Conservation (phyloP, 2,888 invertebrate species). For the Apotomis betuletana region DNA sequence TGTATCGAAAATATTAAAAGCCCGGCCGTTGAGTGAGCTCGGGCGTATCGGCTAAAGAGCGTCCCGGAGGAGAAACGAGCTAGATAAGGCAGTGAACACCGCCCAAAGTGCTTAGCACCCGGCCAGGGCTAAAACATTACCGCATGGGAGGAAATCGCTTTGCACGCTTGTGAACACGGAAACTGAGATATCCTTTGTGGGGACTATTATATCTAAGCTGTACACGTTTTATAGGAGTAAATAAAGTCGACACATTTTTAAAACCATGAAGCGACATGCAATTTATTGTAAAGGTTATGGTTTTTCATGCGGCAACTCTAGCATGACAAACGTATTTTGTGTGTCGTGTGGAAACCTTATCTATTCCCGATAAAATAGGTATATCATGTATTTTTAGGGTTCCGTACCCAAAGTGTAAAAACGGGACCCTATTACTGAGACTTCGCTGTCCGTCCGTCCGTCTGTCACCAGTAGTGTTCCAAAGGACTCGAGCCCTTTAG, state of each 20-base stretch:
- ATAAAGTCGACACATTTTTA: not conserved
- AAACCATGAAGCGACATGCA: too few relatives aligned
- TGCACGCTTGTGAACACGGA: conserved; percentile 24
- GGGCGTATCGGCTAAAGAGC: conserved; percentile 66
- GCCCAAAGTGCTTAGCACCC: conserved; percentile 49
- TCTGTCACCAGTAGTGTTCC: too few relatives aligned
- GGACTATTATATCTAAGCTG: not conserved
- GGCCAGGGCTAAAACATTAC: conserved; percentile 36
- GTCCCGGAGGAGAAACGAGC: conserved; percentile 75
- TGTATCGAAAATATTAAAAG: conserved; percentile 42
- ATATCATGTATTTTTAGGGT: too few relatives aligned
- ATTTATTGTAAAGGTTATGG: too few relatives aligned
- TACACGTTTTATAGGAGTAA: not conserved
- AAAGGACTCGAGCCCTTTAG: too few relatives aligned
- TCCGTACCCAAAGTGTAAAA: too few relatives aligned
- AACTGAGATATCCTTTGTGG: conserved; percentile 31
- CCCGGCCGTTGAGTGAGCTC: conserved; percentile 44
- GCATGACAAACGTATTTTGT: too few relatives aligned
- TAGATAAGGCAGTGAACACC: conserved; percentile 66
- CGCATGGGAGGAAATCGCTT: conserved; percentile 29
- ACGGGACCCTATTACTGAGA: too few relatives aligned
- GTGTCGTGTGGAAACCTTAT: too few relatives aligned
- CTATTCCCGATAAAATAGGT: too few relatives aligned
- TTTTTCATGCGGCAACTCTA: too few relatives aligned
- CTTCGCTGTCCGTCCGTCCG: too few relatives aligned